Conservation (phyloP, 2,113 vertebrate genomes). For the Isurus oxyrinchus region DNA sequence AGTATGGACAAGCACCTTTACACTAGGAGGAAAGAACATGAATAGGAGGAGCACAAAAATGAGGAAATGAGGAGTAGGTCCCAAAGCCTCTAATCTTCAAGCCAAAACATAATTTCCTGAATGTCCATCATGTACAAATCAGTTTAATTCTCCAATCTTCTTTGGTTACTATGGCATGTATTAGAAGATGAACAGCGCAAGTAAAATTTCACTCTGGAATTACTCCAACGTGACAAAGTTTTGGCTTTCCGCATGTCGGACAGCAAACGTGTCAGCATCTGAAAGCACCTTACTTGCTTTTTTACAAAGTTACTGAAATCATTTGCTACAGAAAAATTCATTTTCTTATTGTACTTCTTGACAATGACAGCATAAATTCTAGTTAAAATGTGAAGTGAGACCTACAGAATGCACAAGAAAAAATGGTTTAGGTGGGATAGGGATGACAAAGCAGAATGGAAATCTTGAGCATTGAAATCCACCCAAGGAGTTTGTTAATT, state of each 20-base stretch:
- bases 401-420: neutral
- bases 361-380: neutral
- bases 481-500: neutral
- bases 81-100: neutral
- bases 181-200: neutral
- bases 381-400: neutral
- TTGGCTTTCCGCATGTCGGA: neutral
- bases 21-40: neutral
- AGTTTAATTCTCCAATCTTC: neutral
- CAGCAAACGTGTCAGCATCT: neutral
- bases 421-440: neutral
- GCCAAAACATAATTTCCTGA: neutral
- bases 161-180: neutral
- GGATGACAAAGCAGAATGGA: slow-evolving; percentile 1
- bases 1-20: neutral
- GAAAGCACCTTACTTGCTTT: neutral
- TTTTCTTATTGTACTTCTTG: neutral
- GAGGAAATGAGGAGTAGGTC: neutral
- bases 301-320: neutral
- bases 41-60: neutral
- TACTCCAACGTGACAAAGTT: neutral
- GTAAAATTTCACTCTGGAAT: neutral
- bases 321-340: neutral
- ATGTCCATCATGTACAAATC: neutral
- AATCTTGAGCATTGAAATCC: neutral